A percentile compares a stretch with the other conserved stretches of the same genome.
These are phyloP conservation scores for Cyanoramphus novaezelandiae DNA, from an alignment of 2,113 vertebrate genomes.

Conservation along the genomic window DNA sequence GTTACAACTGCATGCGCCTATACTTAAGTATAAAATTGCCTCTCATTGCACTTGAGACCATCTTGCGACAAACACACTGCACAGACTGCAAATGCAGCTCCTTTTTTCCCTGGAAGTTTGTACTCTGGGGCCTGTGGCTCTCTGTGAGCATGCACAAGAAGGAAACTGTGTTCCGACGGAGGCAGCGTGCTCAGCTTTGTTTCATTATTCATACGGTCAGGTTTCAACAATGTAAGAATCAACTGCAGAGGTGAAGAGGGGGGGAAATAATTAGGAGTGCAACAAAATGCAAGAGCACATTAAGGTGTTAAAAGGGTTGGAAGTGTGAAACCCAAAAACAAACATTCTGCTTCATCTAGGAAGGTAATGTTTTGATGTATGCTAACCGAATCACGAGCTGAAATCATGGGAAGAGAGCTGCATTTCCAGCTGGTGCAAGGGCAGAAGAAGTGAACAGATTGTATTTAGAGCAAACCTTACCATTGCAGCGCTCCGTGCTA, in stretches of 20 bases:
- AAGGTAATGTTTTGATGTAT: slow-evolving; percentile 48
- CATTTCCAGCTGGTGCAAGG: slow-evolving; percentile 49
- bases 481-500: neutral
- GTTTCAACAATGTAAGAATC: neutral
- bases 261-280: slow-evolving; percentile 41
- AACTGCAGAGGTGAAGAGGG: slow-evolving; percentile 45
- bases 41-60: neutral
- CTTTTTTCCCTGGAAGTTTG: neutral
- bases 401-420: neutral
- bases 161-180: neutral
- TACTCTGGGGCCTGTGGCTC: neutral
- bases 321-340: slow-evolving; percentile 61
- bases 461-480: slow-evolving; percentile 30
- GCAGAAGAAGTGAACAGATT: neutral
- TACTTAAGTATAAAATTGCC: rapidly evolving
- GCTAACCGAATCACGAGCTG: slow-evolving; percentile 33
- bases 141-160: neutral
- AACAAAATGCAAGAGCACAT: slow-evolving; percentile 29
- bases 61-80: neutral
- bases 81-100: neutral
- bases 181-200: neutral
- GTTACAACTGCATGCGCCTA: neutral
- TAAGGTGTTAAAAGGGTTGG: slow-evolving; percentile 55
- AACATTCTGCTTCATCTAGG: slow-evolving; percentile 39
- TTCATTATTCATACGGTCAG: neutral